Evolutionary conservation across 2,113 vertebrate genomes (phyloP).

Genomic region (Cyprinodon tularosa): DNA sequence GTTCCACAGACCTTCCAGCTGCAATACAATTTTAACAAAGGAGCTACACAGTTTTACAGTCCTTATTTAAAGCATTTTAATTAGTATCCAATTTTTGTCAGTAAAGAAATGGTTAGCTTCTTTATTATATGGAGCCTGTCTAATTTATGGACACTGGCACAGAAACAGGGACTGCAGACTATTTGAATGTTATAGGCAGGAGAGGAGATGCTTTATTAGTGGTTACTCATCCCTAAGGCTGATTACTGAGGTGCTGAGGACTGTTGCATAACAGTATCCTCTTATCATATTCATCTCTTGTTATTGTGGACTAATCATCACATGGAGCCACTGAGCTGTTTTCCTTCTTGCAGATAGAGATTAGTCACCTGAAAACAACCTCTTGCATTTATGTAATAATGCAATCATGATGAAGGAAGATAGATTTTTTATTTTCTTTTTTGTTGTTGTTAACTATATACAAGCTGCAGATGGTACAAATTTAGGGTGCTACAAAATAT

Average conservation of each 20-base stretch:
- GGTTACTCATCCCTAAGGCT: constrained; percentile 31
- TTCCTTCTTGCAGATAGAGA: constrained; percentile 18
- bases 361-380: constrained; percentile 45
- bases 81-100: neutral
- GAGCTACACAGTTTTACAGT: neutral
- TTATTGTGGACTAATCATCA: constrained; percentile 30
- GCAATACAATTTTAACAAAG: no score
- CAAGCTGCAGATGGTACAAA: neutral
- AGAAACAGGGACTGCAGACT: neutral
- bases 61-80: neutral
- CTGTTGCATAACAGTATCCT: constrained; percentile 64
- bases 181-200: neutral
- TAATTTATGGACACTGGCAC: neutral
- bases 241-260: constrained; percentile 61
- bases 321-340: constrained; percentile 21
- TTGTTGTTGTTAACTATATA: neutral
- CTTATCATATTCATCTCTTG: constrained; percentile 64
- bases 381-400: constrained; percentile 2
- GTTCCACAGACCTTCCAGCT: no score
- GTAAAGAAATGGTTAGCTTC: neutral
- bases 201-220: constrained; percentile 19
- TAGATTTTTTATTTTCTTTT: neutral
- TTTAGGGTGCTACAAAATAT: neutral
- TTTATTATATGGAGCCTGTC: neutral
- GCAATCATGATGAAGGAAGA: neutral